Base-by-base conservation (phyloP, 1,140 invertebrate species). In the Danaus melanippus region DNA sequence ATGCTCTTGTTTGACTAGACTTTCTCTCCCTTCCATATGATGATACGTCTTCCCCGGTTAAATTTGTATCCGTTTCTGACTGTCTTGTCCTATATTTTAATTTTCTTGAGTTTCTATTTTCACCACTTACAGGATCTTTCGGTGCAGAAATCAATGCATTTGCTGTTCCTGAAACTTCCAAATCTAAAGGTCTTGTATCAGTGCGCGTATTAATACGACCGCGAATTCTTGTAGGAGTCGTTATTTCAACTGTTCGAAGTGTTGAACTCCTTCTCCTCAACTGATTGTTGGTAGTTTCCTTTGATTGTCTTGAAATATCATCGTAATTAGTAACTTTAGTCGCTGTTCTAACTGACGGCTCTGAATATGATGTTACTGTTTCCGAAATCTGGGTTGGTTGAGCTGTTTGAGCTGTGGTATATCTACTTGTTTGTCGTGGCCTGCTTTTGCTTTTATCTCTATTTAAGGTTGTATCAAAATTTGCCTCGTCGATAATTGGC, bases 31-130 rank as follows among this genome's bases (percentile, higher is more conserved):
- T 76, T 10, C 21, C 21, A 32, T 53, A 52, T 46, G 58, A 46
- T 50, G 53, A 58, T 42, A 83, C 58, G 40, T 79, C 84, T 60
- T 77, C 73, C 9, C 78, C 84, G n/a, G 84, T 84, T 69, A 86
- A 69, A 67, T 86, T 86, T 15, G 80, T 72, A 56, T 84, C 81
- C 8, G 75, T 81, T 64, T 86, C 81, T 8, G 80, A 71, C 53
- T 63, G 63, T 49, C 82, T 61, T 51, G 74, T 69, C 60, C 74
- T 77, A 42, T 81, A 86, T 62, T 74, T 76, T 42, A 86, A 59
- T 61, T 85, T 86, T 57, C 78, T 71, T 11, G 78, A 67, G 49
- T 73, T 76, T 60, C 75, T 76, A 54, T 86, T 80, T 39, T 59
- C 62, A 44, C 61, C 70, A 67, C 70, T 76, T n/a, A 66, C 66